Evolutionary conservation across 1,140 invertebrate species (phyloP).

Genomic region (Scaptomyza pallida): DNA sequence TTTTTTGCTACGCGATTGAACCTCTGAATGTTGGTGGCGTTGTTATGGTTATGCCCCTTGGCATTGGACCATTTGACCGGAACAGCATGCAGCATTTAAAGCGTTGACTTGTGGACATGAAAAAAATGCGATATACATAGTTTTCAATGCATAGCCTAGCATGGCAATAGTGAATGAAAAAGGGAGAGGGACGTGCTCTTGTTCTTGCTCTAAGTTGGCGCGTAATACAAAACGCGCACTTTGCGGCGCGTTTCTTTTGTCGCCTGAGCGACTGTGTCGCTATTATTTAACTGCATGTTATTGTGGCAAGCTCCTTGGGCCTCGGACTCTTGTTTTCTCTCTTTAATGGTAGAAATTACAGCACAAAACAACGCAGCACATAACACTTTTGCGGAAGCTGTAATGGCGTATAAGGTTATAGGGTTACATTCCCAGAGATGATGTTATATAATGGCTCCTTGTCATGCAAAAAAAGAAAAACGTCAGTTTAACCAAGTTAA

Average conservation of each 20-base stretch:
- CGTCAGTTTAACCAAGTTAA: too few relatives aligned
- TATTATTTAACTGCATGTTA: constrained; percentile 75
- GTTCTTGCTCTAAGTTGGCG: background rate
- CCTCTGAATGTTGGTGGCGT: constrained; percentile 42
- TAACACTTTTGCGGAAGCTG: background rate
- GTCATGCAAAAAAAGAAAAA: constrained; percentile 16
- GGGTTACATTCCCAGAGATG: constrained; percentile 47
- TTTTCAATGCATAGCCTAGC: background rate
- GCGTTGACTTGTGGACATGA: constrained; percentile 44
- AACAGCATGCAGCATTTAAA: constrained; percentile 66
- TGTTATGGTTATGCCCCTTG: constrained; percentile 77
- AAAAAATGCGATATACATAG: constrained; percentile 25
- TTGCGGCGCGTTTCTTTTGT: constrained; percentile 63
- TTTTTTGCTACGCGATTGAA: background rate
- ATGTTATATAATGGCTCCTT: constrained; percentile 54
- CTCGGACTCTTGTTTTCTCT: constrained; percentile 42
- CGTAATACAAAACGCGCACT: constrained; percentile 77
- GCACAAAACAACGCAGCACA: constrained; percentile 32
- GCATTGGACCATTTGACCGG: constrained; percentile 68
- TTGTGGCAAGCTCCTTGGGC: constrained; percentile 57
- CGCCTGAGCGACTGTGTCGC: constrained; percentile 55
- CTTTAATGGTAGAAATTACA: constrained; percentile 60
- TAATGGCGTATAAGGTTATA: constrained; percentile 51
- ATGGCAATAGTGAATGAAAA: background rate
- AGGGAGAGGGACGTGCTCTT: constrained; percentile 9